These are phyloP conservation scores for Varanus komodoensis DNA, from an alignment of 2,113 vertebrate genomes.

Conservation along the genomic window DNA sequence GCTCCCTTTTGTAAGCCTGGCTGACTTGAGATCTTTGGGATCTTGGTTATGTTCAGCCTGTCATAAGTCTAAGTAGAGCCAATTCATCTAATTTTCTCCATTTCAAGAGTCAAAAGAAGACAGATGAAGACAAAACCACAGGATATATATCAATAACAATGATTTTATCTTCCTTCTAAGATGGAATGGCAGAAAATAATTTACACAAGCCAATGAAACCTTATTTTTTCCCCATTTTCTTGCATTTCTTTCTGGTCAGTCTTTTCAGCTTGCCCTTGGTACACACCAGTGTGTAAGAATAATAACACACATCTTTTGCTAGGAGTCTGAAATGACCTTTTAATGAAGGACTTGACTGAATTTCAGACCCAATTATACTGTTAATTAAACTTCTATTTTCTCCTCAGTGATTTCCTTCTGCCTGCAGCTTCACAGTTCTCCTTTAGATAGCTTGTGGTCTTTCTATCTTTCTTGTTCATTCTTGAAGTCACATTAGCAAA, in stretches of 20 bases:
- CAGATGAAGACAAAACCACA: not conserved
- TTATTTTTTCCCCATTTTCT: slow-evolving; percentile 8
- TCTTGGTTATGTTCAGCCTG: not conserved
- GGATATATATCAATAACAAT: not conserved
- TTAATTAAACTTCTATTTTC: slow-evolving; percentile 62
- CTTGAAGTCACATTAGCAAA: slow-evolving; percentile 36
- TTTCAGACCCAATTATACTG: slow-evolving; percentile 49
- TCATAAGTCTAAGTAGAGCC: not conserved
- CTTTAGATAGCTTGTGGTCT: slow-evolving; percentile 4
- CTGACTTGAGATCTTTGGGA: not conserved
- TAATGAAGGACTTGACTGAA: slow-evolving; percentile 48
- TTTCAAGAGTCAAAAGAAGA: not conserved
- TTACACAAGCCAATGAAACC: not conserved
- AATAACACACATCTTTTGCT: slow-evolving; percentile 25
- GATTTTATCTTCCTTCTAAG: not conserved
- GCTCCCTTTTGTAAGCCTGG: not conserved
- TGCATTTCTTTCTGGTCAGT: slow-evolving; percentile 13
- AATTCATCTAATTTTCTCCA: not conserved
- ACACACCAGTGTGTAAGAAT: slow-evolving; percentile 10
- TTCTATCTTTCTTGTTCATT: slow-evolving; percentile 32
- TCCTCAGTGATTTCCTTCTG: slow-evolving; percentile 23
- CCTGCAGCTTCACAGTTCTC: not conserved
- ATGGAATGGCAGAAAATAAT: not conserved
- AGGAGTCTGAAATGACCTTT: slow-evolving; percentile 37
- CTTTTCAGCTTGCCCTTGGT: not conserved